Conservation (phyloP, 2,888 invertebrate genomes). For the Gastrophysa polygoni region DNA sequence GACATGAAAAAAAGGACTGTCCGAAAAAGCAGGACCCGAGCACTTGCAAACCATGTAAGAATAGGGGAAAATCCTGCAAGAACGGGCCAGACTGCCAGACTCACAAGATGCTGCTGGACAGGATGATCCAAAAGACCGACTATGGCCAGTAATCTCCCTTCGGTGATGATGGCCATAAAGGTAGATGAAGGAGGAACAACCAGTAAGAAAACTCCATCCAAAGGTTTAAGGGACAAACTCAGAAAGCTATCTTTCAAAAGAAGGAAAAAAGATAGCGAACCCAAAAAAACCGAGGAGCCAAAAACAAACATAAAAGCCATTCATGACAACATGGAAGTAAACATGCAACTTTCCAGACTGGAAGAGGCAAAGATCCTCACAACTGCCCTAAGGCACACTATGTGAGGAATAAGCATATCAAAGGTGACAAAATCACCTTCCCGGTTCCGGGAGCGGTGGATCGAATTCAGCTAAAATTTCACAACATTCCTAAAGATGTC, state of each 20-base stretch:
- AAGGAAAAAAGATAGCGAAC: neutral
- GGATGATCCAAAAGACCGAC: neutral
- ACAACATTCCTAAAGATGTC: neutral
- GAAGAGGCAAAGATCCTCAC: neutral
- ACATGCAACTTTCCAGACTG: neutral
- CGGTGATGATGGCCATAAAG: neutral
- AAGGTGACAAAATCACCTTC: neutral
- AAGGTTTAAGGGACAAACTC: neutral
- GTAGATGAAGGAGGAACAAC: neutral
- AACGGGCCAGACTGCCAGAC: neutral
- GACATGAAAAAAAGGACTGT: constrained; percentile 4
- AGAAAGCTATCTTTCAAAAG: neutral
- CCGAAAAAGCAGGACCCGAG: neutral
- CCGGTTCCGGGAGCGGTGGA: neutral
- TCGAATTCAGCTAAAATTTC: neutral
- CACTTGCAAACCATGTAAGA: neutral
- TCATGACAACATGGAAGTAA: constrained; percentile 1
- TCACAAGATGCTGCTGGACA: neutral
- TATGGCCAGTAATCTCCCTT: constrained; percentile 1
- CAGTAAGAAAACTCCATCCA: neutral
- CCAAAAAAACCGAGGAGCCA: neutral
- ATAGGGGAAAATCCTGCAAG: neutral
- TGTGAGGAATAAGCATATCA: neutral
- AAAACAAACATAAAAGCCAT: neutral
- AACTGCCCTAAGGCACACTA: neutral